Percentiles rank a stretch among this genome's conserved stretches.
phyloP scores from a whole-genome alignment of 2,888 invertebrate species.

The Noctua comes region DNA sequence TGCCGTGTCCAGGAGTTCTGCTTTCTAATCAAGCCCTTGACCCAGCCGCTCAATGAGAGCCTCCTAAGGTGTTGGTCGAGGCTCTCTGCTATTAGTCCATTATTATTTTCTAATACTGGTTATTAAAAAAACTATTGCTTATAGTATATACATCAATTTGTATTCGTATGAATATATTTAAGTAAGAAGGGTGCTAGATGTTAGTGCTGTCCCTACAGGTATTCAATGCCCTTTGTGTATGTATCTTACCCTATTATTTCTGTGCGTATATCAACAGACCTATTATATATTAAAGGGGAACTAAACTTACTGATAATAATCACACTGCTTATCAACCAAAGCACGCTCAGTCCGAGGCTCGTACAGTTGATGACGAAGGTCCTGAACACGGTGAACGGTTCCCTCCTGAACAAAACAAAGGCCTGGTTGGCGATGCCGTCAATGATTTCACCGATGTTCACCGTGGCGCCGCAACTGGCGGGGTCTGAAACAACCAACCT shows the following conservation, averaged over 20 bases:
- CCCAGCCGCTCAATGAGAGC: too few species aligned
- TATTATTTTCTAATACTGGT: neutral
- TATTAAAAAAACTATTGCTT: neutral
- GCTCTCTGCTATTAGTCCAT: too few species aligned
- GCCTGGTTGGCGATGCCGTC: constrained; percentile 79
- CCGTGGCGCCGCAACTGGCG: constrained; percentile 71
- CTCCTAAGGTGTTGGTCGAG: too few species aligned
- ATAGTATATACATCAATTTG: neutral
- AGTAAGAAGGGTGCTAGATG: neutral
- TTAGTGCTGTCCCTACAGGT: neutral
- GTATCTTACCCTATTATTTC: neutral
- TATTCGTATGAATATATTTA: neutral
- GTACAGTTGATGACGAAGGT: constrained; percentile 79
- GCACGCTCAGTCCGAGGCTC: constrained; percentile 72
- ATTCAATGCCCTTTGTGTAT: neutral
- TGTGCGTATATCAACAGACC: neutral
- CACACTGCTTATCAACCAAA: constrained; percentile 79
- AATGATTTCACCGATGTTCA: constrained; percentile 80
- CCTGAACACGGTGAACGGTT: constrained; percentile 77
- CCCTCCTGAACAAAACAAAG: constrained; percentile 74
- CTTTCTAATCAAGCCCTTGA: too few species aligned
- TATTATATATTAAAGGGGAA: neutral
- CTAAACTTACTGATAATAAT: constrained; percentile 79
- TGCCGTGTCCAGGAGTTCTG: too few species aligned
- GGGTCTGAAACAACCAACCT: constrained; percentile 77